A percentile compares a stretch with the other conserved stretches of the same genome.
Conservation (phyloP, 53 echinoderm and acorn worm genomes). For the Echinometra lucunter region DNA sequence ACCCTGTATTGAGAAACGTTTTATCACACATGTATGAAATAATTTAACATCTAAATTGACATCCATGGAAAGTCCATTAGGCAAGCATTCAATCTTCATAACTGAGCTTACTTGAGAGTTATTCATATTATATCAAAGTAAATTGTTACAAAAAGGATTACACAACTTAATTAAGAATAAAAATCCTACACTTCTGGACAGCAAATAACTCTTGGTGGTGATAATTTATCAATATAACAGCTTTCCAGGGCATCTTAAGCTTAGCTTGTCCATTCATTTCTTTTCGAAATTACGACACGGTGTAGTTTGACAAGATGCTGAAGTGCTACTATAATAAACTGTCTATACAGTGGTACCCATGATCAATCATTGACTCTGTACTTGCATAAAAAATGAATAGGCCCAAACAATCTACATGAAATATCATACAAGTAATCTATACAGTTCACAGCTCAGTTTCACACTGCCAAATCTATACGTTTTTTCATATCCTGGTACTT, state of each 20-base stretch:
- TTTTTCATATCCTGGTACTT: too few relatives aligned
- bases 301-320: constrained; percentile 6
- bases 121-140: neutral
- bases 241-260: neutral
- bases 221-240: neutral
- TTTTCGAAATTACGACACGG: neutral
- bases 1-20: neutral
- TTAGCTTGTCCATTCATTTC: neutral
- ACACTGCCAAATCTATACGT: neutral
- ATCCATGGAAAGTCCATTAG: neutral
- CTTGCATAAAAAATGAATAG: neutral
- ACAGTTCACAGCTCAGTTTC: neutral
- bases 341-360: neutral
- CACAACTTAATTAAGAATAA: neutral
- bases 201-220: neutral
- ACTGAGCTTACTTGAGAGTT: neutral
- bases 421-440: neutral
- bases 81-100: neutral
- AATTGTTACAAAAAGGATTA: neutral
- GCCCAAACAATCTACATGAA: too few relatives aligned
- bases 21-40: neutral
- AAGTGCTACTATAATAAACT: neutral
- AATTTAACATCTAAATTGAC: neutral
- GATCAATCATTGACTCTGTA: neutral
- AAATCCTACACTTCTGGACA: neutral